Evolutionary conservation across 2,797 vertebrate genomes (phyloP), one percentile per base, ranked within the genome.

Genomic region (Miichthys miiuy): DNA sequence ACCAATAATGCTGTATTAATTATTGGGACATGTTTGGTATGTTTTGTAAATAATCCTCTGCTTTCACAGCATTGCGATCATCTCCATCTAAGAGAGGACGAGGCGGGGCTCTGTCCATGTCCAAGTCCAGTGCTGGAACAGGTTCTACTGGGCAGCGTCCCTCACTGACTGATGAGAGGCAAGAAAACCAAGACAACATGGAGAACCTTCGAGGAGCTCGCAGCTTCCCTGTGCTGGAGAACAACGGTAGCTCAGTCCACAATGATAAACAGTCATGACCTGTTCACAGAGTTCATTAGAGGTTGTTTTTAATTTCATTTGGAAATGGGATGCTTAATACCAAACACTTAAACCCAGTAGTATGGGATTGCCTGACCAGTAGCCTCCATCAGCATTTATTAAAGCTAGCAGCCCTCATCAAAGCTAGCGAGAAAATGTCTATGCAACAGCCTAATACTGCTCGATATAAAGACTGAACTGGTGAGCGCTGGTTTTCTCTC

Each of bases 31-130:
- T 34, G 30, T 71, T 13, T 66, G 34, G 10, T 76, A 44, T 72
- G 11, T 42, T 42, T 42, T 63, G 5, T 79, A 25, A 78, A 25
- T n/a, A 4, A 0, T 46, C 1, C 13, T 20, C 8, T 83, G 27
- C n/a, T 44, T 63, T 76, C 27, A 38, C 92, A 98, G 97, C 97
- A 9, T 82, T 99, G 74, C 96, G 97, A 81, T 97, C 97, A 0
- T 99, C 98, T 38, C 98, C 98, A 0, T 99, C 97, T 0, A 99
- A 99, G 92, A 97, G 96, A 89, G 97, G 97, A n/a, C 94, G 98
- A 1, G 92, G 34, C 8, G 34, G 94, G 46, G 93, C 94, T 72
- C 92, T 97, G 76, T 88, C 96, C 27, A 92, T 95, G 1, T 92
- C 96, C 82, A 98, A 96, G 78, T 94, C 93, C 1, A 75, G 84